Evolutionary conservation across 1,140 invertebrate genomes (phyloP), one percentile per base, ranked within the genome.

Genomic region (Druon quercuslanigerum): DNA sequence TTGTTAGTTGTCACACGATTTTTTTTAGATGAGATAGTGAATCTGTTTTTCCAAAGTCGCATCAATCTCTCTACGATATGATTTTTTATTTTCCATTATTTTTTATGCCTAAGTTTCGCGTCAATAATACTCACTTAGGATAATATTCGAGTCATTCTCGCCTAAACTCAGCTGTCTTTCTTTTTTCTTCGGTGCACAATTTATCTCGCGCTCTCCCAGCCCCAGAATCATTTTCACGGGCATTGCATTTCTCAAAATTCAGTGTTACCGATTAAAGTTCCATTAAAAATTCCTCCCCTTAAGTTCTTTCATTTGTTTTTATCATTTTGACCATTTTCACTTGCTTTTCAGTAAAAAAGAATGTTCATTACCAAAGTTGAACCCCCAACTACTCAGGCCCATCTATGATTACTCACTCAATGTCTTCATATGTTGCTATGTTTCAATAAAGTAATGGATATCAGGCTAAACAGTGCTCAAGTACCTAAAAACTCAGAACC

Each of bases 91-190:
- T n/a, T n/a, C n/a, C n/a, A n/a, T n/a, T n/a, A n/a, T n/a, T n/a
- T n/a, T n/a, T n/a, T n/a, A n/a, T n/a, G n/a, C n/a, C n/a, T n/a
- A n/a, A n/a, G 78, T 81, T 87, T 84, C 70, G 66, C 81, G 85
- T 83, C 88, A 87, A 90, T 90, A 90, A 90, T 89, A 88, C 82
- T 90, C 88, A 88, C 87, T 90, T 89, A 90, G 87, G 88, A 86
- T 89, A 88, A 89, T 88, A 85, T 83, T 81, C 74, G 79, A 82
- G 75, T 82, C 81, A 88, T 87, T 86, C 79, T 82, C 81, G 78
- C 82, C 80, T 78, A 76, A 85, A 46, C 52, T 79, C 20, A 51
- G 13, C 78, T 19, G 60, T 70, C 76, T 72, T 54, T 52, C 57
- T 71, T 60, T 71, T 73, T 60, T 70, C 46, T 46, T 46, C 46